A percentile compares a stretch with the other conserved stretches of the same genome.
phyloP scores from a whole-genome alignment of 2,797 vertebrate species.

The Notolabrus celidotus region DNA sequence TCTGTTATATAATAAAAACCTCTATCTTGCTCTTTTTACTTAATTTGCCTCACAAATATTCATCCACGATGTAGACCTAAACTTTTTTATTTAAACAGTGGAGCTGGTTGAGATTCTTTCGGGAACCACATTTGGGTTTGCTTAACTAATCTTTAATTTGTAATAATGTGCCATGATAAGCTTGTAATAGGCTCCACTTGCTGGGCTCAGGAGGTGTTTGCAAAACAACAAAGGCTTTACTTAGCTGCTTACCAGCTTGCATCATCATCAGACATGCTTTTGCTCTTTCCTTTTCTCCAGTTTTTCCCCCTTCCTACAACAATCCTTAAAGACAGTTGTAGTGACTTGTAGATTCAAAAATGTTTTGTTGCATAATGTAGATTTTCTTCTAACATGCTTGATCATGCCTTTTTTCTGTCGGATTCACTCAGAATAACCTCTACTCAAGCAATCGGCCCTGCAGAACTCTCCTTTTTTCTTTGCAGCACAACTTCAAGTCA shows the following conservation, averaged over 20 bases:
- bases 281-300: not conserved
- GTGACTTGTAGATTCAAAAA: conserved; percentile 29
- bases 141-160: conserved; percentile 3
- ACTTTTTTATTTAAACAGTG: not conserved
- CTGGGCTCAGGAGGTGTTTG: conserved; percentile 3
- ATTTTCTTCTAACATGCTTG: conserved; percentile 21
- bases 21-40: conserved; percentile 24
- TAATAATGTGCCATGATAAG: not conserved
- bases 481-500: conserved; percentile 27
- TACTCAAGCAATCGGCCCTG: conserved; percentile 37
- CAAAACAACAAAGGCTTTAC: conserved; percentile 18
- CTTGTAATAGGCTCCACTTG: conserved; percentile 1
- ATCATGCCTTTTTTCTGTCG: conserved; percentile 21
- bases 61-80: conserved; percentile 9
- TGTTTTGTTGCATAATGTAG: conserved; percentile 11
- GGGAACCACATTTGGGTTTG: not conserved
- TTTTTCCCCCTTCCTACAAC: not conserved
- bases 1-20: conserved; percentile 32
- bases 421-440: conserved; percentile 15
- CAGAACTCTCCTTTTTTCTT: conserved; percentile 20
- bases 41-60: conserved; percentile 24
- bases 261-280: conserved; percentile 14
- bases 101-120: not conserved
- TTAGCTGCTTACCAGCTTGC: not conserved
- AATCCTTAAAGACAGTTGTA: conserved; percentile 13